phyloP scores from a whole-genome alignment of 2,888 invertebrate species.

The Apodemia mormo region DNA sequence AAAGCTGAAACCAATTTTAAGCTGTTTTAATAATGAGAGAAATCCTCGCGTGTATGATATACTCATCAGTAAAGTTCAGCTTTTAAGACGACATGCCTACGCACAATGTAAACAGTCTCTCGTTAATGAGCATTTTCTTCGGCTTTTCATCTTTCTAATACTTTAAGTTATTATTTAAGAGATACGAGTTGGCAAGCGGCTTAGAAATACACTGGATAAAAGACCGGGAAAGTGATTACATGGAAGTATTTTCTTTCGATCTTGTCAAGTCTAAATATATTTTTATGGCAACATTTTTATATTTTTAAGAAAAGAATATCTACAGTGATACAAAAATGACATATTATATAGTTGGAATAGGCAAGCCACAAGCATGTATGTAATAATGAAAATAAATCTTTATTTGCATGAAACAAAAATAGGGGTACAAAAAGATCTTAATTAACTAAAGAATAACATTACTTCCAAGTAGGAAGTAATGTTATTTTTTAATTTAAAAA shows the following conservation, averaged over 20 bases:
- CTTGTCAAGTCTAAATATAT: neutral
- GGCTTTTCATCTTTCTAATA: conserved; percentile 13
- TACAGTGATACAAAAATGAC: too few relatives aligned
- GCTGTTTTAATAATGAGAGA: neutral
- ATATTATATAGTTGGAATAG: too few relatives aligned
- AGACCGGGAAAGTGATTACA: neutral
- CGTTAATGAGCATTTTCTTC: neutral
- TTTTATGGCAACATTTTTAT: too few relatives aligned
- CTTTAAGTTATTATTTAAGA: conserved; percentile 13
- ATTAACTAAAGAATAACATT: too few relatives aligned
- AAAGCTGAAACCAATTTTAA: neutral
- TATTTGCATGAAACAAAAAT: too few relatives aligned
- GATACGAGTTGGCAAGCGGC: neutral
- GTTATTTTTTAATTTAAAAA: too few relatives aligned
- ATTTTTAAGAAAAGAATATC: too few relatives aligned
- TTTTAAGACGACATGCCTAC: neutral
- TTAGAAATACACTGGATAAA: conserved; percentile 5
- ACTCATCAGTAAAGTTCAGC: neutral
- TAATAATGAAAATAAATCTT: too few relatives aligned
- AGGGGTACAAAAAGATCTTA: too few relatives aligned
- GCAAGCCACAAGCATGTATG: too few relatives aligned
- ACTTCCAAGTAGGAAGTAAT: too few relatives aligned
- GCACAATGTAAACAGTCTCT: conserved; percentile 1
- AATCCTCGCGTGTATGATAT: neutral
- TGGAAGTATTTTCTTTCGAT: neutral